Conservation (phyloP, 2,888 invertebrate genomes). For the Unio pictorum region DNA sequence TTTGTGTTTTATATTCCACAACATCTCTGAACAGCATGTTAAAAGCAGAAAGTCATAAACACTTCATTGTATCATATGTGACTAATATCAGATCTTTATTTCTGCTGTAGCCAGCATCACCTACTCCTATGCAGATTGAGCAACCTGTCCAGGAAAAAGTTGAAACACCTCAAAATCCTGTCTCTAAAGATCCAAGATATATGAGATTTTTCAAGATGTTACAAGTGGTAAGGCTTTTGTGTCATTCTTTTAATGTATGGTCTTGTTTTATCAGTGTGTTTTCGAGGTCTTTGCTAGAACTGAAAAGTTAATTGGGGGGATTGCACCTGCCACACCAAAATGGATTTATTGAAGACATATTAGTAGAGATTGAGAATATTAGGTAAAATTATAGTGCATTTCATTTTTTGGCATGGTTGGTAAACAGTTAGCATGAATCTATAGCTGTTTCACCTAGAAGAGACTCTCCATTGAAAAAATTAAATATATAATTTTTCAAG, state of each 20-base stretch:
- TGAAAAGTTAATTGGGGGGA: too few relatives aligned
- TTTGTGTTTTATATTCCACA: background rate
- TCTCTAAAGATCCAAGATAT: constrained; percentile 79
- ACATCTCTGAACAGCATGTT: background rate
- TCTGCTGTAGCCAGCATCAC: constrained; percentile 5
- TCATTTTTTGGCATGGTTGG: too few relatives aligned
- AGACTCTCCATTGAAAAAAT: too few relatives aligned
- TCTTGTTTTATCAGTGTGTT: background rate
- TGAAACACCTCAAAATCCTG: constrained; percentile 48
- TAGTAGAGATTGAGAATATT: background rate
- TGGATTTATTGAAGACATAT: background rate
- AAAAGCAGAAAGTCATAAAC: too few relatives aligned
- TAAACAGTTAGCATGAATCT: too few relatives aligned
- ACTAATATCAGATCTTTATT: background rate
- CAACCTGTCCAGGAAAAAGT: constrained; percentile 27
- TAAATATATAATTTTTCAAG: too few relatives aligned
- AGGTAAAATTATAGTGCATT: too few relatives aligned
- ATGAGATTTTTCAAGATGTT: constrained; percentile 90
- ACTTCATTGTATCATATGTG: too few relatives aligned
- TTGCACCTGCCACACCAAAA: background rate
- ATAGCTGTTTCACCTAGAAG: too few relatives aligned
- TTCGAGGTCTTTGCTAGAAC: too few relatives aligned
- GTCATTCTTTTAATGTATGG: background rate
- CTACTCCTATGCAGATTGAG: constrained; percentile 13
- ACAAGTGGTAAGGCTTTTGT: constrained; percentile 77